A percentile compares a stretch with the other conserved stretches of the same genome.
These are phyloP conservation scores for Arrhopalites spinosus DNA, from an alignment of 2,888 invertebrate species.

Conservation along the genomic window DNA sequence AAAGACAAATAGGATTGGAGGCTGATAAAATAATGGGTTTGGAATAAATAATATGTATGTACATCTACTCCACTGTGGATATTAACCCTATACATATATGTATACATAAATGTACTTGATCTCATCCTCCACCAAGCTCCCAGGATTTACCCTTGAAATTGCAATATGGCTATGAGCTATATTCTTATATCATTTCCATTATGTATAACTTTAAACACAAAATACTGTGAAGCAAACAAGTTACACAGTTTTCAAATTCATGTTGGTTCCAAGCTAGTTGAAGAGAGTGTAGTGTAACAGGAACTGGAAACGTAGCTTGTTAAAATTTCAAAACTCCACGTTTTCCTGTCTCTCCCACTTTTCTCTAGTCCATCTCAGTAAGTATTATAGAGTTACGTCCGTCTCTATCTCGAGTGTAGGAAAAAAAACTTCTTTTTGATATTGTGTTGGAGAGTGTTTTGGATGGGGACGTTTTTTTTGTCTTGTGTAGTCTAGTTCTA, in stretches of 20 bases:
- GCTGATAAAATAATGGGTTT: conserved; percentile 30
- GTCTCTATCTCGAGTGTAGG: too few species aligned
- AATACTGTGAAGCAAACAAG: background rate
- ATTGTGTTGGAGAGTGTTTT: too few species aligned
- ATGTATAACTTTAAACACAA: background rate
- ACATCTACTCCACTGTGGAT: background rate
- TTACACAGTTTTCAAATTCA: background rate
- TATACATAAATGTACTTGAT: background rate
- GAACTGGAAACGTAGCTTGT: conserved; percentile 21
- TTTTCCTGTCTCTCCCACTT: background rate
- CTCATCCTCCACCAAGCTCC: background rate
- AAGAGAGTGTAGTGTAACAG: background rate
- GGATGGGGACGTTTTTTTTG: too few species aligned
- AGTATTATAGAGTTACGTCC: too few species aligned
- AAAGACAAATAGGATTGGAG: conserved; percentile 34
- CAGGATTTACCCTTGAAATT: too few species aligned
- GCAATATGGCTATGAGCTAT: background rate
- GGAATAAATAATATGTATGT: conserved; percentile 31
- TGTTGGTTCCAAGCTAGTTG: too few species aligned
- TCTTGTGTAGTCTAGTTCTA: too few species aligned
- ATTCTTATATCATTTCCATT: background rate
- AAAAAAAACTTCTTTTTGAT: too few species aligned
- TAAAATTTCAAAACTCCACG: conserved; percentile 28
- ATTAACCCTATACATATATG: background rate
- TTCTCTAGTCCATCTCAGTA: background rate